These are phyloP conservation scores for Cephus nigrinus DNA, from an alignment of 2,888 invertebrate genomes.

Conservation along the genomic window DNA sequence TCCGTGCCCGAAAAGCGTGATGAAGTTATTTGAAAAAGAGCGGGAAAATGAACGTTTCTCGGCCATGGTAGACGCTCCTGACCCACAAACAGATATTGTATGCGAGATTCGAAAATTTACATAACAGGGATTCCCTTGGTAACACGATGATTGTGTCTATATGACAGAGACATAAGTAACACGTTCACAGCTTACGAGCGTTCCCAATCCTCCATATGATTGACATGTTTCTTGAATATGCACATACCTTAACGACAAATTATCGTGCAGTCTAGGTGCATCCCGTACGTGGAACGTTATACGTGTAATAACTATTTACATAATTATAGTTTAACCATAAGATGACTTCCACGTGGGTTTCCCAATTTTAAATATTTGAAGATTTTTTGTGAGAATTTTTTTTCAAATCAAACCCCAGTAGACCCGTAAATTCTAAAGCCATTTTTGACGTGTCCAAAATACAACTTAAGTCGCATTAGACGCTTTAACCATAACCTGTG, in stretches of 20 bases:
- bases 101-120: slow-evolving; percentile 2
- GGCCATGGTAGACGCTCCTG: background rate
- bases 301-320: background rate
- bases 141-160: background rate
- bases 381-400: background rate
- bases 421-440: background rate
- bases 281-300: background rate
- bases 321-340: background rate
- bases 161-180: background rate
- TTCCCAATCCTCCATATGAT: background rate
- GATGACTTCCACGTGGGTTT: background rate
- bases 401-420: background rate
- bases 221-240: background rate
- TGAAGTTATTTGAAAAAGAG: background rate
- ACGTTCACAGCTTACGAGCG: background rate
- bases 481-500: background rate
- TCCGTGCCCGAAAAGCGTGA: background rate
- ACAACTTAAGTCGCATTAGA: background rate
- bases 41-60: background rate
- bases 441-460: background rate
- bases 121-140: background rate
- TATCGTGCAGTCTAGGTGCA: background rate
- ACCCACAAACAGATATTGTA: background rate
- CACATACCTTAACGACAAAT: background rate
- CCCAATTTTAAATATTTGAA: background rate